Conservation (phyloP, 1,140 invertebrate species). For the Liolophura sinensis region DNA sequence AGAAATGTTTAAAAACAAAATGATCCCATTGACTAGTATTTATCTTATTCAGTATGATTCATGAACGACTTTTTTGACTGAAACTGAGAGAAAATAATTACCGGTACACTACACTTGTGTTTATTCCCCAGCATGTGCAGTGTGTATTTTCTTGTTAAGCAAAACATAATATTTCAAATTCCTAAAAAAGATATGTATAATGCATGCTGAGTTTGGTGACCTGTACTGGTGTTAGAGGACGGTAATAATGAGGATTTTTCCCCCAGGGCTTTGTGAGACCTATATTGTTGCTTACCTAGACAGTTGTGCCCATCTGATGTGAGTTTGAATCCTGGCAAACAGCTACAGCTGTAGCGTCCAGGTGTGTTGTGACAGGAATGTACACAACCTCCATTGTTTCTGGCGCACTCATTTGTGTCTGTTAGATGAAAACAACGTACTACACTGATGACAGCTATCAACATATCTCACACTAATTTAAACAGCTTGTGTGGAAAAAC, state of each 20-base stretch:
- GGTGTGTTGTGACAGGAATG: conserved; percentile 51
- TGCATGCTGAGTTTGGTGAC: no score
- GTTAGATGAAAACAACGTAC: conserved; percentile 15
- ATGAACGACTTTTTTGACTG: no score
- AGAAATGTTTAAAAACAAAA: no score
- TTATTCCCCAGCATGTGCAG: no score
- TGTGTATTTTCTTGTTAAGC: no score
- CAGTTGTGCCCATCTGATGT: conserved; percentile 34
- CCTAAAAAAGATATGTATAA: neutral
- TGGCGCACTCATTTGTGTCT: conserved; percentile 60
- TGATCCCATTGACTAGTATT: no score
- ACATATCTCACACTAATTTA: neutral
- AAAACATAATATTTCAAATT: neutral
- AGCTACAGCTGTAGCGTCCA: conserved; percentile 47
- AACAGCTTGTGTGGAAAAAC: no score
- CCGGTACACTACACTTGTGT: no score
- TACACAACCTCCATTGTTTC: conserved; percentile 61
- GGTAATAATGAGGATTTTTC: neutral
- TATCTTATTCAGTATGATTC: no score
- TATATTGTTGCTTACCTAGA: conserved; percentile 31
- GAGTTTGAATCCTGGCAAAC: conserved; percentile 41
- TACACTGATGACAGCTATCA: neutral
- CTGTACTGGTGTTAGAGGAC: no score
- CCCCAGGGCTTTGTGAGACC: no score
- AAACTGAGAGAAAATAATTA: no score